Evolutionary conservation across 2,888 invertebrate genomes (phyloP).

Genomic region (Dryomyza anilis): DNA sequence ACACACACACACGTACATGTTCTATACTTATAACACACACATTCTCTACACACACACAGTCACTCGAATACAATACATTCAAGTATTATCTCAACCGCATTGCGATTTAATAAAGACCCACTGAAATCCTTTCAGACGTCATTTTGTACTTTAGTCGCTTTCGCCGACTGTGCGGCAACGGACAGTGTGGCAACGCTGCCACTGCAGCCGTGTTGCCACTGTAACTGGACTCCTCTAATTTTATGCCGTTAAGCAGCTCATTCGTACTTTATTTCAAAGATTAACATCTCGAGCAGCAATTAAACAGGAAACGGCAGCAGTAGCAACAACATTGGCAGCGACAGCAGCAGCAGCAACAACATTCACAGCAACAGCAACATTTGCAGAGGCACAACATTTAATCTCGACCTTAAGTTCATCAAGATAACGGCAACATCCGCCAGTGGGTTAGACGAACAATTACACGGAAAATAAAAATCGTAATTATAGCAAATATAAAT

Average conservation of each 20-base stretch:
- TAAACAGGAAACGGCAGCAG: slow-evolving; percentile 7
- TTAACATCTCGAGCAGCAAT: slow-evolving; percentile 23
- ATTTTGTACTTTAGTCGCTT: not conserved
- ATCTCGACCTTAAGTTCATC: slow-evolving; percentile 17
- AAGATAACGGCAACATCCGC: too few relatives aligned
- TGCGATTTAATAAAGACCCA: too few relatives aligned
- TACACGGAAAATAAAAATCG: too few relatives aligned
- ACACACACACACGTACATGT: too few relatives aligned
- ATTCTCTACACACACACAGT: too few relatives aligned
- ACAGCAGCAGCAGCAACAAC: not conserved
- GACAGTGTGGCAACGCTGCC: not conserved
- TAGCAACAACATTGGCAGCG: not conserved
- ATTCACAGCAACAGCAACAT: not conserved
- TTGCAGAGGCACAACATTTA: not conserved
- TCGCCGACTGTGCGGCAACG: too few relatives aligned
- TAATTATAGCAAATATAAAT: too few relatives aligned
- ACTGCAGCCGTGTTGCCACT: slow-evolving; percentile 16
- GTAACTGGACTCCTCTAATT: slow-evolving; percentile 11
- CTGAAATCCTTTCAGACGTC: too few relatives aligned
- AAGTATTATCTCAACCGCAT: too few relatives aligned
- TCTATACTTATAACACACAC: too few relatives aligned
- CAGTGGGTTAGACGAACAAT: too few relatives aligned
- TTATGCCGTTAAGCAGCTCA: slow-evolving; percentile 19
- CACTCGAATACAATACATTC: too few relatives aligned
- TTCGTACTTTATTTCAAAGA: slow-evolving; percentile 23